A percentile compares a stretch with the other conserved stretches of the same genome.
These are phyloP conservation scores for Peucedramus taeniatus DNA, from an alignment of 2,113 vertebrate genomes.

Conservation along the genomic window DNA sequence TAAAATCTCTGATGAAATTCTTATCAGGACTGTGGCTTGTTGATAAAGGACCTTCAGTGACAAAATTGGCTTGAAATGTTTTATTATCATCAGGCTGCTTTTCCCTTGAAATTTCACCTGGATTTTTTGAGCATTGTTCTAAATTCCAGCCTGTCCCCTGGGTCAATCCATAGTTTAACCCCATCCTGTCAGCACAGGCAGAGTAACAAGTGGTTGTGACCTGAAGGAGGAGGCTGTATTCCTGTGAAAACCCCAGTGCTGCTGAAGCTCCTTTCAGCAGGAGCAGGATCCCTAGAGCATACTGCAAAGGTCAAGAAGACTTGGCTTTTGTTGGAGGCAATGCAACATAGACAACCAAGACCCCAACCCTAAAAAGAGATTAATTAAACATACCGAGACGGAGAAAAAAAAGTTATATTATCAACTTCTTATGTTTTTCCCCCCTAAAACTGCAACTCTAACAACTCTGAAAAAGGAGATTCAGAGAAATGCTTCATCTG, in stretches of 20 bases:
- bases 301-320: not conserved
- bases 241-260: not conserved
- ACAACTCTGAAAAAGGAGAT: not conserved
- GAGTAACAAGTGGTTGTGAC: not conserved
- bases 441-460: not conserved
- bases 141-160: not conserved
- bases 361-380: not conserved
- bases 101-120: not conserved
- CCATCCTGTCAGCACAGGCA: not conserved
- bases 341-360: not conserved
- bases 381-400: not conserved
- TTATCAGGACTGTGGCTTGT: not conserved
- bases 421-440: not conserved
- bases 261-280: not conserved
- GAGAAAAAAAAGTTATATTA: not conserved
- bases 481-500: not conserved
- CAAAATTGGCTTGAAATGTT: not conserved
- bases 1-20: not conserved
- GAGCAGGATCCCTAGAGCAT: not conserved
- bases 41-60: not conserved
- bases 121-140: not conserved
- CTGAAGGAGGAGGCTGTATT: not conserved
- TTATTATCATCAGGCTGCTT: not conserved
- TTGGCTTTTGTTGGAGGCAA: not conserved
- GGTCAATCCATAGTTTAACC: not conserved